Percentiles rank a stretch among this genome's conserved stretches.
phyloP scores from a whole-genome alignment of 1,140 invertebrate species.

The Proales similis region DNA sequence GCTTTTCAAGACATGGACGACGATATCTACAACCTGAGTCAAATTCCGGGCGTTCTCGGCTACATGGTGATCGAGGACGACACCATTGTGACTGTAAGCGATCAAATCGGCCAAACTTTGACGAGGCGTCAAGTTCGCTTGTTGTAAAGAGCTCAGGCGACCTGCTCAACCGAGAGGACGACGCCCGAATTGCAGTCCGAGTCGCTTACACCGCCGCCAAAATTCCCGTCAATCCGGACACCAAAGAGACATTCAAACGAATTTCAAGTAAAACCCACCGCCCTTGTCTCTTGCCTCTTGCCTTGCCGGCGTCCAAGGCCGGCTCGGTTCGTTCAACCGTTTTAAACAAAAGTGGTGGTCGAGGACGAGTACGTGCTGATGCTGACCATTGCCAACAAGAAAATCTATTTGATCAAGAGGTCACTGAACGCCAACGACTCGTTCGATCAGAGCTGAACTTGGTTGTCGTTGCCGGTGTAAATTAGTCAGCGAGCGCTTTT shows the following conservation, averaged over 20 bases:
- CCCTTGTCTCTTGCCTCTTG: too few relatives aligned
- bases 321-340: too few relatives aligned
- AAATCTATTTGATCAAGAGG: conserved; percentile 33
- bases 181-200: conserved; percentile 3
- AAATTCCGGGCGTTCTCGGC: conserved; percentile 29
- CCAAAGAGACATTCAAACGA: conserved; percentile 36
- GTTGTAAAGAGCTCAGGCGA: conserved; percentile 28
- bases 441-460: too few relatives aligned
- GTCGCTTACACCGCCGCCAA: conserved; percentile 35
- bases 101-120: not conserved
- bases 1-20: too few relatives aligned
- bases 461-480: too few relatives aligned
- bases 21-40: conserved; percentile 21
- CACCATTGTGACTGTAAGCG: conserved; percentile 8
- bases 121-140: not conserved
- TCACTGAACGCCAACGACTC: too few relatives aligned
- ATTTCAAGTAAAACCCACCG: conserved; percentile 20
- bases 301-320: too few relatives aligned
- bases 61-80: conserved; percentile 29
- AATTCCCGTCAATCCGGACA: conserved; percentile 36
- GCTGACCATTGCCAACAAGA: conserved; percentile 34
- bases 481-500: too few relatives aligned
- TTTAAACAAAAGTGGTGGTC: conserved; percentile 19
- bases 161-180: conserved; percentile 26
- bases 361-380: conserved; percentile 24